phyloP scores from a whole-genome alignment of 2,797 vertebrate species.

The Taeniopygia guttata region DNA sequence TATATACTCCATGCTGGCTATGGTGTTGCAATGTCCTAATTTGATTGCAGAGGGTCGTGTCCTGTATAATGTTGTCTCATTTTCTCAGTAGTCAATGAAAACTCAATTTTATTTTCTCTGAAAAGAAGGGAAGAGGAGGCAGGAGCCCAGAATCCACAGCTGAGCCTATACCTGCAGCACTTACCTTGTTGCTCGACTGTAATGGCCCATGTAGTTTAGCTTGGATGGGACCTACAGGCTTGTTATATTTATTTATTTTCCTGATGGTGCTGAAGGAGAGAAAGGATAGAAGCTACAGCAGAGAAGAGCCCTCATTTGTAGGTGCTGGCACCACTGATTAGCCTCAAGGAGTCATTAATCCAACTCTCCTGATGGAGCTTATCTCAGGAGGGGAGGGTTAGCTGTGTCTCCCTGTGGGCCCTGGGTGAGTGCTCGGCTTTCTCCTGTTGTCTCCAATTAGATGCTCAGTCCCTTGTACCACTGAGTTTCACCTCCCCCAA shows the following conservation, averaged over 20 bases:
- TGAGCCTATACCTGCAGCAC: background rate
- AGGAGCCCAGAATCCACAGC: background rate
- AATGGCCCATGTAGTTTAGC: background rate
- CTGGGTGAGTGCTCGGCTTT: background rate
- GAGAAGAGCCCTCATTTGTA: background rate
- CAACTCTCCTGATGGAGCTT: background rate
- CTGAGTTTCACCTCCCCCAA: background rate
- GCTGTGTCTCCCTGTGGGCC: background rate
- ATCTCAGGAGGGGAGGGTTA: background rate
- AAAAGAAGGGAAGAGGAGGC: background rate
- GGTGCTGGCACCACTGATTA: background rate
- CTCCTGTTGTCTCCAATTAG: background rate
- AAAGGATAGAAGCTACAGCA: background rate
- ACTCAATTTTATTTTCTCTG: constrained; percentile 46
- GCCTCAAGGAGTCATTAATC: background rate
- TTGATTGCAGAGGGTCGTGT: constrained; percentile 56
- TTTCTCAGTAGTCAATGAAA: constrained; percentile 60
- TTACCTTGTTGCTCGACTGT: background rate
- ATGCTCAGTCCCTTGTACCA: background rate
- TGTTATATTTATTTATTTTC: background rate
- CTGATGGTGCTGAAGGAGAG: background rate
- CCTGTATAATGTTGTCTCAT: constrained; percentile 50
- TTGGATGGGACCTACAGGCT: background rate
- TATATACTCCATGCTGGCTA: background rate
- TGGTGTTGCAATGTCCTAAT: constrained; percentile 43